Evolutionary conservation across 1,140 invertebrate species (phyloP).

Genomic region (Sycophaga agraensis): DNA sequence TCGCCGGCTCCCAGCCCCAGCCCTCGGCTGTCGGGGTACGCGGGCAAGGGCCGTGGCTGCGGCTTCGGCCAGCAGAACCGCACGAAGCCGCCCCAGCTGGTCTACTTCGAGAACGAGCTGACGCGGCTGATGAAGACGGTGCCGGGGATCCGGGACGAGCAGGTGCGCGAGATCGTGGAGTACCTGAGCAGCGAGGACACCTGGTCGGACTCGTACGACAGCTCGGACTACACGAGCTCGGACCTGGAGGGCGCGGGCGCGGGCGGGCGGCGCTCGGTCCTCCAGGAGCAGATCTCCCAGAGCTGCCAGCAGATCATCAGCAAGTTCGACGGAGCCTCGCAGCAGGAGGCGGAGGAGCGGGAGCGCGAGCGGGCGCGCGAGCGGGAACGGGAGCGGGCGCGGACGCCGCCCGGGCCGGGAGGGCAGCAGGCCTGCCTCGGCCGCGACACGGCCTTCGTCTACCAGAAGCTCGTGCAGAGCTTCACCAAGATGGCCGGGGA

Average conservation of each 20-base stretch:
- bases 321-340: slow-evolving; percentile 70
- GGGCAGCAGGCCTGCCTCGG: slow-evolving; percentile 56
- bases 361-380: slow-evolving; percentile 42
- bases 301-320: slow-evolving; percentile 86
- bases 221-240: slow-evolving; percentile 86
- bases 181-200: slow-evolving; percentile 89
- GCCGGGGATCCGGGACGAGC: slow-evolving; percentile 84
- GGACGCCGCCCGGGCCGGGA: slow-evolving; percentile 16
- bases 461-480: slow-evolving; percentile 79
- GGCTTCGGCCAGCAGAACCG: slow-evolving; percentile 53
- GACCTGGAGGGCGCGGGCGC: slow-evolving; percentile 76
- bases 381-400: slow-evolving; percentile 58
- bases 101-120: slow-evolving; percentile 86
- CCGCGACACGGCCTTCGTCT: slow-evolving; percentile 77
- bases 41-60: slow-evolving; percentile 38
- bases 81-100: slow-evolving; percentile 77
- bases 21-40: slow-evolving; percentile 56
- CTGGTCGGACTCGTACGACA: slow-evolving; percentile 90
- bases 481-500: slow-evolving; percentile 70
- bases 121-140: slow-evolving; percentile 90
- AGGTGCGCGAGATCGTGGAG: slow-evolving; percentile 88
- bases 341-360: slow-evolving; percentile 33
- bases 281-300: slow-evolving; percentile 83
- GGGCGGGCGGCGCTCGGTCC: slow-evolving; percentile 66
- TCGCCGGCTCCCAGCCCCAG: slow-evolving; percentile 60